These are phyloP conservation scores for Sceloporus tristichus DNA, from an alignment of 2,113 vertebrate species.

Conservation along the genomic window DNA sequence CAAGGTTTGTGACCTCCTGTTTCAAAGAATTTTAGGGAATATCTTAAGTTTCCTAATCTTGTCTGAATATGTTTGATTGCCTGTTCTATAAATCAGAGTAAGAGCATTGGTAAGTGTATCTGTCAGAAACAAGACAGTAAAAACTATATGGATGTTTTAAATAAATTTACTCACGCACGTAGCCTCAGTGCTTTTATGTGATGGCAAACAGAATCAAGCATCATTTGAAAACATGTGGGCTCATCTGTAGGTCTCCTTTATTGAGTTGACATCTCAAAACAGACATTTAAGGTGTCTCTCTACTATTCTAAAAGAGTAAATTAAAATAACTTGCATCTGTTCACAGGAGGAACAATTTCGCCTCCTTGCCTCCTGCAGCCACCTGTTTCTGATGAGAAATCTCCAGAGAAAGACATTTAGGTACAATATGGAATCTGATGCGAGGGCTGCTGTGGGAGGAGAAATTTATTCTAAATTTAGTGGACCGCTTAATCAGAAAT, in stretches of 20 bases:
- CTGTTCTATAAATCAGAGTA: background rate
- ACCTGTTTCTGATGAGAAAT: background rate
- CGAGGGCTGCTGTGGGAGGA: no score
- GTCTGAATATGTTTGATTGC: conserved; percentile 10
- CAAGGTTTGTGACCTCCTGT: background rate
- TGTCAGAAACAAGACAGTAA: background rate
- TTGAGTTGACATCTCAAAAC: background rate
- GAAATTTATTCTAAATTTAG: no score
- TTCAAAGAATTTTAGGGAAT: conserved; percentile 28
- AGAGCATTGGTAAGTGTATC: background rate
- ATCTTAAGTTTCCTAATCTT: conserved; percentile 40
- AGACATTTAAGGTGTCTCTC: background rate
- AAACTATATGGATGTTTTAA: background rate
- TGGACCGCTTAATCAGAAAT: no score
- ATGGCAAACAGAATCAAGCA: background rate
- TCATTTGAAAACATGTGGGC: background rate
- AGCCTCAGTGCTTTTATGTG: background rate
- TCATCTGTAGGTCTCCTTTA: no score
- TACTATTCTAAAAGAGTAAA: background rate
- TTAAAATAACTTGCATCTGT: background rate
- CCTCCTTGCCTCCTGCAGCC: background rate
- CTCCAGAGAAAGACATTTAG: background rate
- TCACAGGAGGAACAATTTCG: background rate
- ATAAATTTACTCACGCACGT: background rate
- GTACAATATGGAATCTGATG: no score